Percentiles rank a stretch among this genome's conserved stretches.
phyloP scores from a whole-genome alignment of 1,140 invertebrate genomes.

The Tribolium castaneum region DNA sequence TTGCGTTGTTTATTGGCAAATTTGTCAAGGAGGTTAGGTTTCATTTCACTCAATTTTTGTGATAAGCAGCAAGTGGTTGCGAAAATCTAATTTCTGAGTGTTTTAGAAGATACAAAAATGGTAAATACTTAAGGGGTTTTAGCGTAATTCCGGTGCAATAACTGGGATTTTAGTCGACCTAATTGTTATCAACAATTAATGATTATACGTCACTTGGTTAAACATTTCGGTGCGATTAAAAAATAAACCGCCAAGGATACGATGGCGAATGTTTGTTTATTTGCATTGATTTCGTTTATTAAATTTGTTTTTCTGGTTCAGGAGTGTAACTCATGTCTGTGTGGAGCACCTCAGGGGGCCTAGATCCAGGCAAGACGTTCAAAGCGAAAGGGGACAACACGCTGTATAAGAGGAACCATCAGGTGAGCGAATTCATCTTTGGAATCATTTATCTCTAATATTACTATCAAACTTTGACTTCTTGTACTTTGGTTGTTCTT shows the following conservation, averaged over 20 bases:
- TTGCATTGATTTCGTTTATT: constrained; percentile 15
- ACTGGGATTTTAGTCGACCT: constrained; percentile 6
- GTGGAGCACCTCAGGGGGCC: constrained; percentile 65
- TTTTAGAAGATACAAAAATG: constrained; percentile 13
- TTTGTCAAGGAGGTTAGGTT: too few species aligned
- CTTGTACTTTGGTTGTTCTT: neutral
- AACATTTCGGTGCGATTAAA: constrained; percentile 2
- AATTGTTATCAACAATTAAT: neutral
- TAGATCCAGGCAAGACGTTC: constrained; percentile 59
- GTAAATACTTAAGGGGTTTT: constrained; percentile 26
- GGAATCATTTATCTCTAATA: neutral
- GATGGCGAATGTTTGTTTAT: constrained; percentile 11
- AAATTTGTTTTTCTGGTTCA: constrained; percentile 54
- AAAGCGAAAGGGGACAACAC: constrained; percentile 34
- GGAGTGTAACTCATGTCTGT: constrained; percentile 65
- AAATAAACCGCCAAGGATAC: neutral
- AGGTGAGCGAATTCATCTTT: constrained; percentile 38
- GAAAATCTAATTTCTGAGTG: neutral
- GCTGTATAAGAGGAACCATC: constrained; percentile 48
- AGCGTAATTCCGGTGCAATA: neutral
- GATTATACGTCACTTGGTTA: neutral
- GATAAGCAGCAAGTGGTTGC: neutral
- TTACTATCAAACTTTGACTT: neutral
- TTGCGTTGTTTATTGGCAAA: too few species aligned
- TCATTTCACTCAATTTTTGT: too few species aligned